Percentiles rank a stretch among this genome's conserved stretches.
phyloP scores from a whole-genome alignment of 2,888 invertebrate species.

The Sericinus montela region DNA sequence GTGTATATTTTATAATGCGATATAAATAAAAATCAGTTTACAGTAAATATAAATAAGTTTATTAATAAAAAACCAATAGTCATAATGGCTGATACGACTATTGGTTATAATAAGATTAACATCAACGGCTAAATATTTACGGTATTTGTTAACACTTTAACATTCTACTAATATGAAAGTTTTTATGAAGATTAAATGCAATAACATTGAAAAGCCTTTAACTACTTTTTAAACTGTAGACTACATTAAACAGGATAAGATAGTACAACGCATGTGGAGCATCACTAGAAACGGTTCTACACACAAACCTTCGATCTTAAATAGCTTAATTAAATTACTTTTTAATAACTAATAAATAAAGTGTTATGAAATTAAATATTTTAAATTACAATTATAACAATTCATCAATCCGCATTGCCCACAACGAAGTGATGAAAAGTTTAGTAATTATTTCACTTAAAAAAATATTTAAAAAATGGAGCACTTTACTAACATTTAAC shows the following conservation, averaged over 20 bases:
- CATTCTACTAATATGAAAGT: background rate
- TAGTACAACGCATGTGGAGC: slow-evolving; percentile 15
- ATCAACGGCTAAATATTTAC: slow-evolving; percentile 13
- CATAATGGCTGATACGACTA: slow-evolving; percentile 78
- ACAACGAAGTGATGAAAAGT: slow-evolving; percentile 68
- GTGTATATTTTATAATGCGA: background rate
- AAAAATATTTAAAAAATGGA: slow-evolving; percentile 41
- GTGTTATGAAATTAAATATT: no score
- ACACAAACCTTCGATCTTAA: no score
- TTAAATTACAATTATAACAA: slow-evolving; percentile 30
- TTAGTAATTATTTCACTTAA: slow-evolving; percentile 1
- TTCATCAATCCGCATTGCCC: slow-evolving; percentile 78
- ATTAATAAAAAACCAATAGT: slow-evolving; percentile 66
- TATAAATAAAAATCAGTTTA: slow-evolving; percentile 37
- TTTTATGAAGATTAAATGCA: background rate
- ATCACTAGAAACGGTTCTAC: background rate
- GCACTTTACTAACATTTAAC: slow-evolving; percentile 33
- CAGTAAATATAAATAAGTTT: slow-evolving; percentile 59
- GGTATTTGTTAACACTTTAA: background rate
- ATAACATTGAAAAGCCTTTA: background rate
- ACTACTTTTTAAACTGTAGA: slow-evolving; percentile 5
- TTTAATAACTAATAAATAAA: no score
- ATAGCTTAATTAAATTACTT: no score
- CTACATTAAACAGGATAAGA: slow-evolving; percentile 9
- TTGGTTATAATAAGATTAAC: slow-evolving; percentile 35